These are phyloP conservation scores for Manacus vitellinus DNA, from an alignment of 2,113 vertebrate genomes.

Conservation along the genomic window DNA sequence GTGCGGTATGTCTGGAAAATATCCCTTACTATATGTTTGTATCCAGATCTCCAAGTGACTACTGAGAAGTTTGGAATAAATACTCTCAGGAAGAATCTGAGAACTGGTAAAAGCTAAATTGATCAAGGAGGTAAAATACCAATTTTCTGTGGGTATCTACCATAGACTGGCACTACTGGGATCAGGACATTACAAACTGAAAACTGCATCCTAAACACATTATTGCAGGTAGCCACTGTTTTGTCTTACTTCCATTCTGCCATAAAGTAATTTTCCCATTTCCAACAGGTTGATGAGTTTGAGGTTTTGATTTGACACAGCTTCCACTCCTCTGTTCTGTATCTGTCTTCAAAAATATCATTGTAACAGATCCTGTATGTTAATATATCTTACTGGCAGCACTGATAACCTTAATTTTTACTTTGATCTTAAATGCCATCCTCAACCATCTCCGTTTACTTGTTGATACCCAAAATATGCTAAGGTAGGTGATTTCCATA, in stretches of 20 bases:
- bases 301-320: background rate
- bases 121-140: background rate
- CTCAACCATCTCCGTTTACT: background rate
- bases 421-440: background rate
- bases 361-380: background rate
- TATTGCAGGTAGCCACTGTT: background rate
- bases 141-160: background rate
- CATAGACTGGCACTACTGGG: background rate
- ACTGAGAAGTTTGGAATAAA: background rate
- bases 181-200: rapidly evolving
- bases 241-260: background rate
- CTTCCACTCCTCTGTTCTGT: background rate
- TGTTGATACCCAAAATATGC: background rate
- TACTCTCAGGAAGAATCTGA: background rate
- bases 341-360: background rate
- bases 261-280: background rate
- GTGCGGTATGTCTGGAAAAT: background rate
- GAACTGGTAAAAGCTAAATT: background rate
- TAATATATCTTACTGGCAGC: background rate
- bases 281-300: background rate
- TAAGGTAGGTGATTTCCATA: background rate
- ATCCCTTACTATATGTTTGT: background rate
- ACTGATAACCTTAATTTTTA: background rate
- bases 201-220: background rate
- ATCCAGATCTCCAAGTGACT: background rate